These are phyloP conservation scores for Zaprionus lachaisei DNA, from an alignment of 1,140 invertebrate species.

Conservation along the genomic window DNA sequence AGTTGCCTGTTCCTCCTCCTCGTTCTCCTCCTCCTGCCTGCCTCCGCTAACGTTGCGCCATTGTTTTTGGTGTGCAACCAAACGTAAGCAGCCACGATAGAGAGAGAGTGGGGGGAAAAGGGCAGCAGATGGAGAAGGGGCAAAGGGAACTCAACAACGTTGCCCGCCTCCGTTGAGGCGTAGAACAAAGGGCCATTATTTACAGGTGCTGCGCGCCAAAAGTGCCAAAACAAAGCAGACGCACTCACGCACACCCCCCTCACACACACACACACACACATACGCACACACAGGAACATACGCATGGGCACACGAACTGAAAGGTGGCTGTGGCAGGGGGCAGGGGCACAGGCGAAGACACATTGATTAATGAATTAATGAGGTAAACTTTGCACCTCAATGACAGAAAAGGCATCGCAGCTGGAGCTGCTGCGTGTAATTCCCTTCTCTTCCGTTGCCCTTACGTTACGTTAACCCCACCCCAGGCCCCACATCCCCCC, in stretches of 20 bases:
- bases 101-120: background rate
- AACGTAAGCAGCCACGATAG: slow-evolving; percentile 56
- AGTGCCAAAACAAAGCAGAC: slow-evolving; percentile 82
- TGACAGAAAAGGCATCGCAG: slow-evolving; percentile 71
- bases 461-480: slow-evolving; percentile 8
- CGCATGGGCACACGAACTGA: slow-evolving; percentile 11
- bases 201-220: slow-evolving; percentile 80
- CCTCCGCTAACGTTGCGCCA: slow-evolving; percentile 17
- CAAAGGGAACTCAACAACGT: slow-evolving; percentile 12
- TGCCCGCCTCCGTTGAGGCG: slow-evolving; percentile 62
- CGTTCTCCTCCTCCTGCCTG: background rate
- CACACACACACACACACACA: slow-evolving; percentile 11
- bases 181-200: slow-evolving; percentile 82
- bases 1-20: background rate
- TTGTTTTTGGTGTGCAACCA: slow-evolving; percentile 63
- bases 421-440: slow-evolving; percentile 64
- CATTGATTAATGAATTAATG: slow-evolving; percentile 84
- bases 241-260: slow-evolving; percentile 56
- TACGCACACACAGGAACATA: slow-evolving; percentile 3
- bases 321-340: background rate
- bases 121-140: background rate
- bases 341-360: slow-evolving; percentile 61
- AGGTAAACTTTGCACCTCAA: slow-evolving; percentile 83
- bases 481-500: background rate
- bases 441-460: slow-evolving; percentile 49